These are phyloP conservation scores for Tenthredo livida DNA, from an alignment of 2,888 invertebrate species.

Conservation along the genomic window DNA sequence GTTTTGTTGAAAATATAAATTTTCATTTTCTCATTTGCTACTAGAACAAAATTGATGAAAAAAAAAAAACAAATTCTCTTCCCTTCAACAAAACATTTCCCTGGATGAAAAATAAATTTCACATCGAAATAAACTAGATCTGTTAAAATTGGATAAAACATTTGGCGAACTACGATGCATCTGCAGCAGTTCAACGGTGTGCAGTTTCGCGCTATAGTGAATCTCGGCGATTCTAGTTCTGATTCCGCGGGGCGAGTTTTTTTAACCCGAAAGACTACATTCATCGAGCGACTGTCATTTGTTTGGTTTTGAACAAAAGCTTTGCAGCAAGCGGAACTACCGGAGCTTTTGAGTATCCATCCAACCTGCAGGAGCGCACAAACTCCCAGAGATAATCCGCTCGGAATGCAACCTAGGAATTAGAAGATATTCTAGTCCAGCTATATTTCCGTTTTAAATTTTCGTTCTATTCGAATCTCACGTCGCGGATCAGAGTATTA, in stretches of 20 bases:
- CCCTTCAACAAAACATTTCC: no score
- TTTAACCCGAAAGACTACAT: slow-evolving; percentile 24
- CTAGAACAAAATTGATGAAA: no score
- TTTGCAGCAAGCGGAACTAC: background rate
- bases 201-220: background rate
- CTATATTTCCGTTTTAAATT: background rate
- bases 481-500: background rate
- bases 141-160: background rate
- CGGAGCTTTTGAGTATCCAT: slow-evolving; percentile 20
- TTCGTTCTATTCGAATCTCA: background rate
- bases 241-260: background rate
- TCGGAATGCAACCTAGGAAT: slow-evolving; percentile 22
- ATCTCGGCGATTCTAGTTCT: background rate
- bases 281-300: slow-evolving; percentile 43
- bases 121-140: background rate
- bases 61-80: no score
- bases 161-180: background rate
- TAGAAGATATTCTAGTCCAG: slow-evolving; percentile 28
- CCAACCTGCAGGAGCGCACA: background rate
- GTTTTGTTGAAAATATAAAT: no score
- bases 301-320: slow-evolving; percentile 42
- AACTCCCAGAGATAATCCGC: slow-evolving; percentile 36
- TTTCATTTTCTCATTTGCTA: no score
- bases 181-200: background rate
- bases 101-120: no score